Evolutionary conservation across 2,797 vertebrate species (phyloP).

Genomic region (Sarcophilus harrisii): DNA sequence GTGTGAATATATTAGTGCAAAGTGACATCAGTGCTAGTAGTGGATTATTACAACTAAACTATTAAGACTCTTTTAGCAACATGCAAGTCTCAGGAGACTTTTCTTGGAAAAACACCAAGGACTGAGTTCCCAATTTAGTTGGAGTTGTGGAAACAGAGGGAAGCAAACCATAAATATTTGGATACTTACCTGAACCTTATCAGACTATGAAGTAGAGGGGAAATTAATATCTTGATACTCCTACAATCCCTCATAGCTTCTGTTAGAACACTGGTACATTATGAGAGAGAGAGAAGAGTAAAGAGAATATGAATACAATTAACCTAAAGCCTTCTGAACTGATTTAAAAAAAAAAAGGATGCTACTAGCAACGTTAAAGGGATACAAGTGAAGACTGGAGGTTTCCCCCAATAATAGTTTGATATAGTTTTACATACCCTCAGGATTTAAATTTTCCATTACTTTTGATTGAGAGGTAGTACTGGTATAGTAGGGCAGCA

Average conservation of each 20-base stretch:
- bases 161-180: constrained; percentile 44
- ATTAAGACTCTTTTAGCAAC: constrained; percentile 7
- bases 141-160: neutral
- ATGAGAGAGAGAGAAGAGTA: constrained; percentile 45
- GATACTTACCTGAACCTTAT: constrained; percentile 61
- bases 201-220: constrained; percentile 60
- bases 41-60: neutral
- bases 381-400: constrained; percentile 35
- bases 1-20: neutral
- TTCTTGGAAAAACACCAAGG: constrained; percentile 36
- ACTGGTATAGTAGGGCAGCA: neutral
- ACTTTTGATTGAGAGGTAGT: neutral
- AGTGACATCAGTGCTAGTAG: constrained; percentile 6
- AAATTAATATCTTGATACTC: constrained; percentile 17
- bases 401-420: constrained; percentile 28
- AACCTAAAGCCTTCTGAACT: constrained; percentile 53
- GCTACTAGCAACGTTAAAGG: constrained; percentile 10
- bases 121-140: constrained; percentile 35
- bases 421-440: neutral
- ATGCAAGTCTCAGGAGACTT: constrained; percentile 17
- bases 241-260: constrained; percentile 43
- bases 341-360: constrained; percentile 23
- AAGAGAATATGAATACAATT: constrained; percentile 28
- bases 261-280: constrained; percentile 55
- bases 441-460: neutral